Percentiles rank a stretch among this genome's conserved stretches.
Evolutionary conservation across 2,113 vertebrate genomes (phyloP).

Genomic region (Laterallus jamaicensis): DNA sequence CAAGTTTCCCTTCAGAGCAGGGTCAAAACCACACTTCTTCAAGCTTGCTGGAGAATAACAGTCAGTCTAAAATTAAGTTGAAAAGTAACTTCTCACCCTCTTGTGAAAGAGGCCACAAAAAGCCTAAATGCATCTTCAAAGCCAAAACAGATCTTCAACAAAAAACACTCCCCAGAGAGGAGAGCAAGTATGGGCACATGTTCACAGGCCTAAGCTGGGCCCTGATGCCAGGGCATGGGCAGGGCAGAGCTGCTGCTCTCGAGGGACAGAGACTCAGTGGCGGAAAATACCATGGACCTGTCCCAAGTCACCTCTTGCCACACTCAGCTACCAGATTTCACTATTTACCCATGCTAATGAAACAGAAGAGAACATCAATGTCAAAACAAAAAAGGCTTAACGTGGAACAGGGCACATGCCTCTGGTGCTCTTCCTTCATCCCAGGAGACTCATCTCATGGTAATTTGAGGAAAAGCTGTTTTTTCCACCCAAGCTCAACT

Average conservation of each 20-base stretch:
- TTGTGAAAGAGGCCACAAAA: conserved; percentile 46
- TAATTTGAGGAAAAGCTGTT: conserved; percentile 9
- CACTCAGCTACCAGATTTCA: not conserved
- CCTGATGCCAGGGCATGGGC: not conserved
- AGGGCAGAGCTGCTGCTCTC: not conserved
- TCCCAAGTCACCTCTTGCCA: not conserved
- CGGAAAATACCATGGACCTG: not conserved
- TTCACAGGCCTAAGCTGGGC: not conserved
- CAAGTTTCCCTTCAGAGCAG: not conserved
- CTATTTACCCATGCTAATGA: not conserved
- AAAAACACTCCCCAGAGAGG: not conserved
- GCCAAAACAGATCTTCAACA: not conserved
- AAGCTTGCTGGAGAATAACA: not conserved
- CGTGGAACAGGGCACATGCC: not conserved
- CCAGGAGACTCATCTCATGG: not conserved
- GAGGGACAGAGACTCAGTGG: not conserved
- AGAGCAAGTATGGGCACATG: not conserved
- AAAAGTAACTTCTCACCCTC: conserved; percentile 39
- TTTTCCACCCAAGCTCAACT: conserved; percentile 33
- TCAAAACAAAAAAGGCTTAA: not conserved
- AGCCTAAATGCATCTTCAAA: conserved; percentile 41
- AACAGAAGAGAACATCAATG: not conserved
- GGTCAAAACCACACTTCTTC: conserved; percentile 15
- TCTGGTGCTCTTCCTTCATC: not conserved
- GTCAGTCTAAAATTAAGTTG: conserved; percentile 27